These are phyloP conservation scores for Eonycteris spelaea DNA, from an alignment of 2,113 vertebrate genomes.

Conservation along the genomic window DNA sequence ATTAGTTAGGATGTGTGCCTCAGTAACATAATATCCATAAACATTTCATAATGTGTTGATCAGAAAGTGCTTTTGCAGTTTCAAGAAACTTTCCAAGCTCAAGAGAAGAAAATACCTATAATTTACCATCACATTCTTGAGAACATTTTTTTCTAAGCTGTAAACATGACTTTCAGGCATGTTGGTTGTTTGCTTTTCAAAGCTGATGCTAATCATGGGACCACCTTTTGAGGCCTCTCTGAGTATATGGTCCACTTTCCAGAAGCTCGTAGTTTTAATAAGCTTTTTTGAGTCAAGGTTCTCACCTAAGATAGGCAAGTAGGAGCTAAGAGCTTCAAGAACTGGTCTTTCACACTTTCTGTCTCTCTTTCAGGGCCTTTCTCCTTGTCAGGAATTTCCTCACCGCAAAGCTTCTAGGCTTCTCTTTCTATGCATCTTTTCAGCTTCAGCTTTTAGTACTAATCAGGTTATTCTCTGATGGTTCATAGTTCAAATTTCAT, in stretches of 20 bases:
- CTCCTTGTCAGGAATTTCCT: neutral
- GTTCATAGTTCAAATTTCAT: neutral
- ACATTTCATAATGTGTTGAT: neutral
- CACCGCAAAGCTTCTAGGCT: neutral
- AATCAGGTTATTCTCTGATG: neutral
- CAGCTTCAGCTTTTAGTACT: neutral
- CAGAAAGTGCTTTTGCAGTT: neutral
- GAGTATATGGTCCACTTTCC: neutral
- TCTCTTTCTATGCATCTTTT: neutral
- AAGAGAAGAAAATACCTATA: neutral
- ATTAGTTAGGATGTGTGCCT: neutral
- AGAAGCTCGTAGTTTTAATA: neutral
- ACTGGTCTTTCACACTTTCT: neutral
- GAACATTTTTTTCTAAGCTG: neutral
- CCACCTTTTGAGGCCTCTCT: neutral
- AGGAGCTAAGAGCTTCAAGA: neutral
- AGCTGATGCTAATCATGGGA: neutral
- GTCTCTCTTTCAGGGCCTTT: neutral
- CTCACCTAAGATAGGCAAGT: neutral
- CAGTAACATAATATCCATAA: neutral
- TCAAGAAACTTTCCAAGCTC: neutral
- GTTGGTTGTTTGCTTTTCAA: neutral
- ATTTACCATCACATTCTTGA: neutral
- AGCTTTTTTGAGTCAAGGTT: neutral
- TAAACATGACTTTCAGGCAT: neutral